Conservation (phyloP, 1,140 invertebrate genomes). For the Cydia pomonella region DNA sequence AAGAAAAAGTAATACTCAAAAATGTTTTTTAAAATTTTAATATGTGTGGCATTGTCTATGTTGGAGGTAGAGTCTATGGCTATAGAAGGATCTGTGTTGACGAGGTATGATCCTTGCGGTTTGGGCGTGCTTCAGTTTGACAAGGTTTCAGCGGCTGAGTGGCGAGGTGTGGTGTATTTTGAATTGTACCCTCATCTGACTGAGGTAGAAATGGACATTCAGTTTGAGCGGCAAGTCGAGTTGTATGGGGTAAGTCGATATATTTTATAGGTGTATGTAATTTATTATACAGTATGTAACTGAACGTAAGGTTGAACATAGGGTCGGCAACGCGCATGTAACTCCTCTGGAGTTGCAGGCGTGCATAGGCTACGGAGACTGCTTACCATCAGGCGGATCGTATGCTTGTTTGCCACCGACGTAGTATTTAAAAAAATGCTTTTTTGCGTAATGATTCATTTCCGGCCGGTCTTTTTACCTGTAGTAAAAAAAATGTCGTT, state of each 20-base stretch:
- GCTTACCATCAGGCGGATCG: too few species aligned
- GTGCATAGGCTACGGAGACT: too few species aligned
- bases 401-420: too few species aligned
- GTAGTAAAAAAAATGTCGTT: too few species aligned
- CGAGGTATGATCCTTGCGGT: constrained; percentile 66
- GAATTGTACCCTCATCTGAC: constrained; percentile 49
- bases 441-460: too few species aligned
- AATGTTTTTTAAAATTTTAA: constrained; percentile 33
- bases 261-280: constrained; percentile 3
- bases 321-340: too few species aligned
- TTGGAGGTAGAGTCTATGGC: constrained; percentile 54
- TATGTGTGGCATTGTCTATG: constrained; percentile 35
- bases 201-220: constrained; percentile 54
- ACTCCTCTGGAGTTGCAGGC: too few species aligned
- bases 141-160: constrained; percentile 54
- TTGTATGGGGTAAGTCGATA: constrained; percentile 55
- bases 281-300: not conserved
- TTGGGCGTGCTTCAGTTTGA: constrained; percentile 66
- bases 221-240: constrained; percentile 57
- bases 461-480: too few species aligned
- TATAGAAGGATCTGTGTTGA: constrained; percentile 57
- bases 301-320: too few species aligned
- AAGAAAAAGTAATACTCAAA: constrained; percentile 11
- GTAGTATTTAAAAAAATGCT: too few species aligned
- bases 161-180: constrained; percentile 60